Conservation (phyloP, 2,113 vertebrate genomes). For the Centropristis striata region DNA sequence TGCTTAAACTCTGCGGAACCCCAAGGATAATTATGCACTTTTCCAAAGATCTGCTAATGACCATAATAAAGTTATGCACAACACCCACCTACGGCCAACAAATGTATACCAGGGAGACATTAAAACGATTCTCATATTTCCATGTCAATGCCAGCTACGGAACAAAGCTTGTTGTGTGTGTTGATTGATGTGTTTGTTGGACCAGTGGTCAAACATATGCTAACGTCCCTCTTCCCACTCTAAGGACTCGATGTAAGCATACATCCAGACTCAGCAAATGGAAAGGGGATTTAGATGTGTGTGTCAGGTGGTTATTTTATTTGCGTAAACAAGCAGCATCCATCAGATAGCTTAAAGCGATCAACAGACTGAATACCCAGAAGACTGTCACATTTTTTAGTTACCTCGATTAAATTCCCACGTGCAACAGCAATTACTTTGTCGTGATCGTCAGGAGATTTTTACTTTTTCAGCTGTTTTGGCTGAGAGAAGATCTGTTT, state of each 20-base stretch:
- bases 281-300: not conserved
- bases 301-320: not conserved
- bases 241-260: not conserved
- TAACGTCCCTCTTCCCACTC: not conserved
- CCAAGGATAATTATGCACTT: slow-evolving; percentile 16
- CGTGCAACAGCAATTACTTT: slow-evolving; percentile 1
- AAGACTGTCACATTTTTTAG: not conserved
- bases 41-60: slow-evolving; percentile 12
- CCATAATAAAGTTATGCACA: slow-evolving; percentile 14
- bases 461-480: slow-evolving; percentile 13
- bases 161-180: not conserved
- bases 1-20: slow-evolving; percentile 12
- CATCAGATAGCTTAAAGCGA: not conserved
- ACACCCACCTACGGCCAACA: slow-evolving; percentile 19
- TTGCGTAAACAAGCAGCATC: not conserved
- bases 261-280: slow-evolving; percentile 8
- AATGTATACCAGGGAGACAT: slow-evolving; percentile 4
- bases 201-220: not conserved
- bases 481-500: slow-evolving; percentile 12
- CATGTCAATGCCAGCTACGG: not conserved
- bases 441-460: not conserved
- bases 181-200: not conserved
- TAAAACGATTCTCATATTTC: not conserved
- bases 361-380: not conserved
- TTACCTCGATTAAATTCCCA: not conserved